Percentiles rank a stretch among this genome's conserved stretches.
Evolutionary conservation across 2,888 invertebrate species (phyloP).

Genomic region (Melanophora roralis): DNA sequence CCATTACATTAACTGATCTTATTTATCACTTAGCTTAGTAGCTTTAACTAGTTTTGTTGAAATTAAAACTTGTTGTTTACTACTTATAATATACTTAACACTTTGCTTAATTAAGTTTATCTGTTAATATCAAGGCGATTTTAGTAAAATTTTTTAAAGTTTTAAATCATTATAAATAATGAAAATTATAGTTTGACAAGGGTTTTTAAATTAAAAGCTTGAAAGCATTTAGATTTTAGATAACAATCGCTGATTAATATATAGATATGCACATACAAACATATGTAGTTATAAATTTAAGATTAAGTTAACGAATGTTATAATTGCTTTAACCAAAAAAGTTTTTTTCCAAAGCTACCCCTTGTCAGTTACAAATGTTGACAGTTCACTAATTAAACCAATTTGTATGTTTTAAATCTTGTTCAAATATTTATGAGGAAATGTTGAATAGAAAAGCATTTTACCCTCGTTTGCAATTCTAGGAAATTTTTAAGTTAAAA

Average conservation of each 20-base stretch:
- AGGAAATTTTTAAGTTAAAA: background rate
- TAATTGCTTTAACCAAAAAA: background rate
- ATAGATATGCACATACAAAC: background rate
- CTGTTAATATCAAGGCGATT: too few relatives aligned
- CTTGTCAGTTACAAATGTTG: conserved; percentile 45
- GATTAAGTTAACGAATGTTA: background rate
- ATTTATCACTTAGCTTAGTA: too few relatives aligned
- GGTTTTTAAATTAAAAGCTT: background rate
- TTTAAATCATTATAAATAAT: background rate
- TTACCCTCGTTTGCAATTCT: background rate
- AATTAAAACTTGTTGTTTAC: too few relatives aligned
- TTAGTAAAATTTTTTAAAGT: background rate
- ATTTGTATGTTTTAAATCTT: conserved; percentile 42
- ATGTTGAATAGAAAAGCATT: background rate
- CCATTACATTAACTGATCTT: too few relatives aligned
- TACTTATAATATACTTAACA: too few relatives aligned
- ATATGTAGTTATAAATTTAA: background rate
- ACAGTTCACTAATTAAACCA: conserved; percentile 49
- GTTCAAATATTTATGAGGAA: conserved; percentile 41
- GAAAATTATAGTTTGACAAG: background rate
- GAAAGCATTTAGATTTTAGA: background rate
- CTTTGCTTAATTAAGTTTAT: too few relatives aligned
- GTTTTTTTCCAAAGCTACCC: background rate
- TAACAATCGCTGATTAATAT: background rate
- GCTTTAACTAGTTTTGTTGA: too few relatives aligned